phyloP scores from a whole-genome alignment of 2,797 vertebrate species.

The Arctocebus calabarensis region DNA sequence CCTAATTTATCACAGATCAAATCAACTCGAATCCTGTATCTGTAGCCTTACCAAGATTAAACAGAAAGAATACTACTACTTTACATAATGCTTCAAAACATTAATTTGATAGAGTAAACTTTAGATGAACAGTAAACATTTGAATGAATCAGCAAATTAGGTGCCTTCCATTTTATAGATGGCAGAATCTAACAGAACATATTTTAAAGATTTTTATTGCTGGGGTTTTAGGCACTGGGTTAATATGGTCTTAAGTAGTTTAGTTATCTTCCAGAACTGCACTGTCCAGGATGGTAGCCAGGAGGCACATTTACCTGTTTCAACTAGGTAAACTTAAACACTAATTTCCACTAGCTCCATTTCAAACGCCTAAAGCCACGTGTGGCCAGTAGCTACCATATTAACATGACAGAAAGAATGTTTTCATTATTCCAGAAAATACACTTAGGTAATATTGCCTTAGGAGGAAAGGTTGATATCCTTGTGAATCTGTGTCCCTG shows the following conservation, averaged over 20 bases:
- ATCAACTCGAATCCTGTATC: not conserved
- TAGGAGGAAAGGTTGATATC: not conserved
- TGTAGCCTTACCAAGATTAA: not conserved
- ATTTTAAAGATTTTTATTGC: not conserved
- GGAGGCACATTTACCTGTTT: not conserved
- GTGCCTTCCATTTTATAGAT: not conserved
- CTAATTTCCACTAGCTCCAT: not conserved
- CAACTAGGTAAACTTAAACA: not conserved
- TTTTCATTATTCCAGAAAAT: not conserved
- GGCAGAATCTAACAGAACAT: not conserved
- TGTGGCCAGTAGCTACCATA: not conserved
- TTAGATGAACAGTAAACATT: not conserved
- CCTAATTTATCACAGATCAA: not conserved
- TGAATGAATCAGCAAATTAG: not conserved
- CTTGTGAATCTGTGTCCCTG: not conserved
- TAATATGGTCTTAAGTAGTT: not conserved
- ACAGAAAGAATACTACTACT: not conserved
- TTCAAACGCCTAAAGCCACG: not conserved
- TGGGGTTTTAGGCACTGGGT: not conserved
- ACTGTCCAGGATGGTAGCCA: not conserved
- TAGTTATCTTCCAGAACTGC: not conserved
- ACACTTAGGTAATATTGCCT: not conserved
- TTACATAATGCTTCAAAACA: not conserved
- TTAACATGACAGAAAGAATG: not conserved
- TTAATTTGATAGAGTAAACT: not conserved